Conservation (phyloP, 2,113 vertebrate species). For the Protobothrops flavoviridis region DNA sequence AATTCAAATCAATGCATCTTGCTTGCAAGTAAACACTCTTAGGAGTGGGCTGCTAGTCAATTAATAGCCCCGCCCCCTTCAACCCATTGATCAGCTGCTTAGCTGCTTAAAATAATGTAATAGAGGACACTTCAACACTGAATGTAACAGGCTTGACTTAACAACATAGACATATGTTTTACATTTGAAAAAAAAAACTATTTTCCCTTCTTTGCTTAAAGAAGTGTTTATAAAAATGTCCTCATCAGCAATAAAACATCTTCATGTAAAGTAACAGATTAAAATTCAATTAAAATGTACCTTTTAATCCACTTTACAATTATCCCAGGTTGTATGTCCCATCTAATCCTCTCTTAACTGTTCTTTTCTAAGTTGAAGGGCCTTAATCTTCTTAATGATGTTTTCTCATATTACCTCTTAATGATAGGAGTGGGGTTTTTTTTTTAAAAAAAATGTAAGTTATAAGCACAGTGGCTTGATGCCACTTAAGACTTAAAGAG, state of each 20-base stretch:
- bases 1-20: neutral
- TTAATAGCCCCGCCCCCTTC: neutral
- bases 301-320: constrained; percentile 18
- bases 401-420: neutral
- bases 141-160: neutral
- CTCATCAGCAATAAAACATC: neutral
- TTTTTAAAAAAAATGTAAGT: neutral
- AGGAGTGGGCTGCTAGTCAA: constrained; percentile 2
- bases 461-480: neutral
- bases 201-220: neutral
- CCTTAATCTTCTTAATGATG: constrained; percentile 20
- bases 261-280: constrained; percentile 4
- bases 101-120: constrained; percentile 15
- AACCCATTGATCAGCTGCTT: constrained; percentile 20
- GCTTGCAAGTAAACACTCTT: constrained; percentile 8
- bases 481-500: neutral
- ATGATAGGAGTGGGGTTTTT: neutral
- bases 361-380: neutral
- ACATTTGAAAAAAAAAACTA: neutral
- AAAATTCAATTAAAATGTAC: constrained; percentile 11
- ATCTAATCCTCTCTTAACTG: neutral
- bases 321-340: neutral
- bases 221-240: neutral
- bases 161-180: neutral
- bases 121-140: neutral